Percentiles rank a stretch among this genome's conserved stretches.
Evolutionary conservation across 2,888 invertebrate species (phyloP).

Genomic region (Melitaea athalia): DNA sequence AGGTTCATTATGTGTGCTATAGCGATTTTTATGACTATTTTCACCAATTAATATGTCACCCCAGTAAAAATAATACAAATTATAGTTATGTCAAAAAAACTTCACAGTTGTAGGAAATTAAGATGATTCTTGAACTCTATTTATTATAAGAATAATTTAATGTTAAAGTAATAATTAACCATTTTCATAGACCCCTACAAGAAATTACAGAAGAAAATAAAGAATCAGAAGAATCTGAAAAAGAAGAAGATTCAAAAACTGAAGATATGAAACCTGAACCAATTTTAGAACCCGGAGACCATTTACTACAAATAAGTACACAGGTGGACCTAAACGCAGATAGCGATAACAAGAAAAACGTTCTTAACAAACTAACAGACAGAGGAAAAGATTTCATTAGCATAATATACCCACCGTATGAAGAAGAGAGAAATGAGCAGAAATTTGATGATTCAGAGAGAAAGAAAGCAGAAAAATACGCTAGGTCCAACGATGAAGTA

Average conservation of each 20-base stretch:
- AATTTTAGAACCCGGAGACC: conserved; percentile 85
- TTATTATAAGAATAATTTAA: too few relatives aligned
- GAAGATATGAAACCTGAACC: conserved; percentile 57
- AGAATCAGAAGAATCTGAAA: conserved; percentile 25
- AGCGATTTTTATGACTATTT: too few relatives aligned
- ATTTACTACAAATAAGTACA: conserved; percentile 77
- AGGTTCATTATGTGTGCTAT: too few relatives aligned
- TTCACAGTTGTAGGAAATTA: too few relatives aligned
- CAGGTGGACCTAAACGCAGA: conserved; percentile 33
- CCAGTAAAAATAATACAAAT: too few relatives aligned
- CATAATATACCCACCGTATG: conserved; percentile 72
- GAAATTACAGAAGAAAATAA: conserved; percentile 27
- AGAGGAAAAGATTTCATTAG: conserved; percentile 75
- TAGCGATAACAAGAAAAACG: conserved; percentile 65
- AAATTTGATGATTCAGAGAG: conserved; percentile 73
- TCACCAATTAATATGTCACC: too few relatives aligned
- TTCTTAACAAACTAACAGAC: conserved; percentile 71
- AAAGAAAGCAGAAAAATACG: conserved; percentile 76
- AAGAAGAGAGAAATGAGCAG: conserved; percentile 69
- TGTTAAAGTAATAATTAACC: background rate
- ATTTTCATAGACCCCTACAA: conserved; percentile 38
- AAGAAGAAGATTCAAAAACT: conserved; percentile 38
- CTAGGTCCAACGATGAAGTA: conserved; percentile 67
- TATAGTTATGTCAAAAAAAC: too few relatives aligned
- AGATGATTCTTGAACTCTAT: too few relatives aligned